Conservation (phyloP, 2,888 invertebrate species). For the Pemphredon lugubris region DNA sequence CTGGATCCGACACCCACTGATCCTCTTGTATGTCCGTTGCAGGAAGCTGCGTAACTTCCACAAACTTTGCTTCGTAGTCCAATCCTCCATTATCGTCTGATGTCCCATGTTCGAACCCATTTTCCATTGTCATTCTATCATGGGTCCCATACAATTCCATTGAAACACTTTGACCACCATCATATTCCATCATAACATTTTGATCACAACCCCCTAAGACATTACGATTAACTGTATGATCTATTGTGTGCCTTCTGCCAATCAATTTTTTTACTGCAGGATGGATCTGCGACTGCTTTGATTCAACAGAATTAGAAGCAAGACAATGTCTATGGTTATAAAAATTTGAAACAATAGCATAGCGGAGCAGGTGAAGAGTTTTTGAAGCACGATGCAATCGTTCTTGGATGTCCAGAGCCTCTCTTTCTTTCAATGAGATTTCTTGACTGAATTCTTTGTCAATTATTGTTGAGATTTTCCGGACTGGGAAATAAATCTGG, state of each 20-base stretch:
- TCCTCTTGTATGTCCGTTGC: no score
- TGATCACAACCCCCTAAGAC: no score
- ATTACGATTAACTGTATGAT: no score
- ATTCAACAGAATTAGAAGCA: constrained; percentile 76
- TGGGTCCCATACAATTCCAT: no score
- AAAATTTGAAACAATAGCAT: constrained; percentile 84
- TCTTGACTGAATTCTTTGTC: constrained; percentile 88
- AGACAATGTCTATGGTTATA: constrained; percentile 83
- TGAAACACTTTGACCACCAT: not conserved
- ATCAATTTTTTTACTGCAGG: constrained; percentile 89
- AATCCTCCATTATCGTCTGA: constrained; percentile 4
- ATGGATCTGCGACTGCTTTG: constrained; percentile 84
- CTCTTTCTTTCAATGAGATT: constrained; percentile 86
- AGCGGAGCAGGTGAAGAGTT: constrained; percentile 84
- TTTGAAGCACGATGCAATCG: constrained; percentile 84
- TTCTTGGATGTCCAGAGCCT: constrained; percentile 87
- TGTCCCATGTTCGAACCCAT: not conserved
- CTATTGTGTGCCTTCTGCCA: constrained; percentile 80
- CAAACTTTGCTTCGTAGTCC: not conserved
- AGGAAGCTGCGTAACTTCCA: no score
- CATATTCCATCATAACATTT: constrained; percentile 17
- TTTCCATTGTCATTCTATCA: no score
- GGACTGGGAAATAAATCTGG: no score
- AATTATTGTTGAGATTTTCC: constrained; percentile 85
- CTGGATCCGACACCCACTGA: no score